Conservation (phyloP, 37 sponge, comb jelly and placozoan species). For the Halisarca cf. caerulea region DNA sequence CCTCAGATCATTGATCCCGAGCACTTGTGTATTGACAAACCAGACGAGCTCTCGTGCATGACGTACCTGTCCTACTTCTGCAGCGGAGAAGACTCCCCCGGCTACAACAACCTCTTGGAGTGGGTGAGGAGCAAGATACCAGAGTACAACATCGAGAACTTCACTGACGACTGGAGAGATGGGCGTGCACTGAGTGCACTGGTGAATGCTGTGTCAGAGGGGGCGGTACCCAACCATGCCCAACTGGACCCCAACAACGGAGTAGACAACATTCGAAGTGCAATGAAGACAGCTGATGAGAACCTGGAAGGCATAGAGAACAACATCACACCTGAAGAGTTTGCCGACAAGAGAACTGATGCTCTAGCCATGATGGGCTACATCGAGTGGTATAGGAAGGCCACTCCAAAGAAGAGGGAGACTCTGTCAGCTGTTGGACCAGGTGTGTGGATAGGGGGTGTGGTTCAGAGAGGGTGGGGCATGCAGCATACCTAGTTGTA, state of each 20-base stretch:
- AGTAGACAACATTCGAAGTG: slow-evolving; percentile 56
- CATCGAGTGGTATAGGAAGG: slow-evolving; percentile 67
- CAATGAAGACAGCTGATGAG: slow-evolving; percentile 65
- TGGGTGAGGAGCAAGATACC: slow-evolving; percentile 79
- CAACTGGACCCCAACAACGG: slow-evolving; percentile 42
- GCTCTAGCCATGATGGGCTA: slow-evolving; percentile 64
- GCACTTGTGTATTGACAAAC: slow-evolving; percentile 61
- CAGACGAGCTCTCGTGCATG: slow-evolving; percentile 86
- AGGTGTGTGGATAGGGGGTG: not conserved
- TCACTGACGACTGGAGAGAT: slow-evolving; percentile 79
- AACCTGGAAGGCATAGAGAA: slow-evolving; percentile 50
- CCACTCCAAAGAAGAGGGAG: slow-evolving; percentile 8
- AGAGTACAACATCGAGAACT: slow-evolving; percentile 64
- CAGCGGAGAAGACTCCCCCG: slow-evolving; percentile 56
- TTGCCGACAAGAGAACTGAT: slow-evolving; percentile 55
- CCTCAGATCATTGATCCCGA: slow-evolving; percentile 68
- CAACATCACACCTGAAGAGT: slow-evolving; percentile 62
- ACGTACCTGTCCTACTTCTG: slow-evolving; percentile 89
- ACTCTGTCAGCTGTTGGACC: slow-evolving; percentile 40
- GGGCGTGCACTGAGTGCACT: slow-evolving; percentile 76
- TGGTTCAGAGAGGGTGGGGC: too few relatives aligned
- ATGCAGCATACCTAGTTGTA: too few relatives aligned
- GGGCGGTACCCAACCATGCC: slow-evolving; percentile 53
- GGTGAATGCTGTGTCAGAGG: slow-evolving; percentile 63
- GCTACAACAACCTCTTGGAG: slow-evolving; percentile 60